phyloP scores from a whole-genome alignment of 2,888 invertebrate species.

The Drosophila infuscata region DNA sequence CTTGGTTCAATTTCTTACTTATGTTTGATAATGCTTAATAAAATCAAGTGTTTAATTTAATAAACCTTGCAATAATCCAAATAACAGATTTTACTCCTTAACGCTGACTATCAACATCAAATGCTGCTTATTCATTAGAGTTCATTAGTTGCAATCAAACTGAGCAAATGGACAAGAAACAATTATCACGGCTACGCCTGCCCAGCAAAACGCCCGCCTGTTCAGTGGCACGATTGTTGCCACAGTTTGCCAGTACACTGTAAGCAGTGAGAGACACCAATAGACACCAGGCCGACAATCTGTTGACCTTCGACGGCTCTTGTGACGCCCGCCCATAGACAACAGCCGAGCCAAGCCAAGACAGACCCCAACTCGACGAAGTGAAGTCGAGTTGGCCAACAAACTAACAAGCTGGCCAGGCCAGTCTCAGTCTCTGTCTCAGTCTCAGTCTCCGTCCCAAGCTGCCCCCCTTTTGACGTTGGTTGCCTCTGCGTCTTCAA shows the following conservation, averaged over 20 bases:
- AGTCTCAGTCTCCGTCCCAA: constrained; percentile 3
- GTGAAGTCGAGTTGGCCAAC: constrained; percentile 51
- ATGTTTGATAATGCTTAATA: constrained; percentile 1
- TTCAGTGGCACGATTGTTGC: constrained; percentile 45
- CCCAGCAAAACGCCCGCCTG: constrained; percentile 40
- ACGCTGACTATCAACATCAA: constrained; percentile 15
- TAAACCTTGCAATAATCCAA: constrained; percentile 1
- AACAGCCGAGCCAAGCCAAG: constrained; percentile 41
- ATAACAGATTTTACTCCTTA: constrained; percentile 17
- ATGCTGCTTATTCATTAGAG: constrained; percentile 70
- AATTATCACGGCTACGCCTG: constrained; percentile 78
- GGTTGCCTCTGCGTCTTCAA: constrained; percentile 23
- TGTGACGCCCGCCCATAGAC: constrained; percentile 72
- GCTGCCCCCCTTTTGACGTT: constrained; percentile 18
- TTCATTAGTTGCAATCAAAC: constrained; percentile 80
- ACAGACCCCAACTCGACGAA: constrained; percentile 19
- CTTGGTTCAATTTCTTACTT: background rate
- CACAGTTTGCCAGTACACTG: constrained; percentile 13
- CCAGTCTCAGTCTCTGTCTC: constrained; percentile 16
- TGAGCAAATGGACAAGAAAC: constrained; percentile 80
- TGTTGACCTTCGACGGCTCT: constrained; percentile 79
- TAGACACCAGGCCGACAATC: constrained; percentile 76
- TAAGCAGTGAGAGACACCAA: constrained; percentile 53
- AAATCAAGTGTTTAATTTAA: constrained; percentile 3
- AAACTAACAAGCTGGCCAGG: constrained; percentile 52